Base-by-base conservation (phyloP, 2,888 invertebrate genomes). In the Tillus elongatus region DNA sequence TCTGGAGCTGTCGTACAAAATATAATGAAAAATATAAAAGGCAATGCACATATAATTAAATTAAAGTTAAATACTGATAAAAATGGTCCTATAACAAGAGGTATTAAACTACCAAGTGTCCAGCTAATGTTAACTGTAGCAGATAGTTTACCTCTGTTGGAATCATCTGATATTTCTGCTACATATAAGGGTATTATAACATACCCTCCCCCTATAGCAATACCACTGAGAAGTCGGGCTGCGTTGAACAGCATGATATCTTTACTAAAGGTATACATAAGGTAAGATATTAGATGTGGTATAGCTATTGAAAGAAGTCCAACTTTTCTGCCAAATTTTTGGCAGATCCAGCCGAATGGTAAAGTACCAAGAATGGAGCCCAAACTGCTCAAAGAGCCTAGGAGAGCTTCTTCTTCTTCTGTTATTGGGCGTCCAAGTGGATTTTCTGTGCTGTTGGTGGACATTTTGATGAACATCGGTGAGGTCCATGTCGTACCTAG, bases 101-200 rank as follows among this genome's bases (percentile, higher is more conserved):
- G 68, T 34, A 79, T 70, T n/a, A 86, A 62, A 55, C 80, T 76
- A 3, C 87, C 87, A 2, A 75, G 36, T 0, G 67, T 67, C 44
- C 85, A 77, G 65, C 83, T 83, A 30, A 79, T 67, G 51, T 84
- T 83, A 39, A 88, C 74, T 41, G 86, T 77, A 6, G 45, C 43
- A 1, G 49, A 47, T 0, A 89, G 67, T 0, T 82, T 77, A 0
- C 90, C 91, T 44, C 91, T 70, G 4, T 79, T 74, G 13, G 81
- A 77, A 39, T 80, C 77, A 68, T 83, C 64, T 1, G 88, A 75
- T 27, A 88, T 81, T 64, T 91, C 91, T 28, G 85, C 85, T 43
- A 88, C 76, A 64, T 90, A 91, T 75, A 87, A 82, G 0, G 90
- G 87, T 1, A 79, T 74, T 2, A 80, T 74, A 0, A 82, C 77